Conservation (phyloP, 1,140 invertebrate genomes). For the Melanaphis sacchari region DNA sequence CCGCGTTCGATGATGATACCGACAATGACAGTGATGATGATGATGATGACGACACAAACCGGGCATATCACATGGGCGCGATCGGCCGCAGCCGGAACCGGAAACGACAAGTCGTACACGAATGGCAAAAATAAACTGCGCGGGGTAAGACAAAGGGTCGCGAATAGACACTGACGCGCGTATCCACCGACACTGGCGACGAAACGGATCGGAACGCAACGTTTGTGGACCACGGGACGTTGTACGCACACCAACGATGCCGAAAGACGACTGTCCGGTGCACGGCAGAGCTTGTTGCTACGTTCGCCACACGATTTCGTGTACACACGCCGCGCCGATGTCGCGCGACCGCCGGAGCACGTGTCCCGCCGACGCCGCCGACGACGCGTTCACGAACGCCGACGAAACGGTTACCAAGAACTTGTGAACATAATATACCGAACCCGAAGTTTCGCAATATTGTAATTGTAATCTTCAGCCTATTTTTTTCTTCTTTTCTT, state of each 20-base stretch:
- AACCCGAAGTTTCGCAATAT: not conserved
- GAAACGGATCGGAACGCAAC: not conserved
- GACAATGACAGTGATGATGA: not conserved
- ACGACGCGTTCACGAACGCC: not conserved
- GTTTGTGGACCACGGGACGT: not conserved
- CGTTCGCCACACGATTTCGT: not conserved
- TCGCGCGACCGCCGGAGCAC: not conserved
- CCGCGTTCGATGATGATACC: not conserved
- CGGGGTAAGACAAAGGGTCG: not conserved
- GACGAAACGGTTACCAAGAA: not conserved
- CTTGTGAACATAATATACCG: not conserved
- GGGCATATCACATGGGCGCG: not conserved
- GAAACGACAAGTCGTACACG: not conserved
- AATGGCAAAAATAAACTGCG: not conserved
- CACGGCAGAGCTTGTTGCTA: conserved; percentile 26
- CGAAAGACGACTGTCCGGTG: conserved; percentile 29
- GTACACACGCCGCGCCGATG: not conserved
- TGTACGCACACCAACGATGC: conserved; percentile 12
- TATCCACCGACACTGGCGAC: not conserved
- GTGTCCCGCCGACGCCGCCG: not conserved
- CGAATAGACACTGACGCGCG: not conserved
- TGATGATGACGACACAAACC: not conserved
- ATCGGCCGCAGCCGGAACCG: not conserved
- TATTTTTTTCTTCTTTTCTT: not conserved
- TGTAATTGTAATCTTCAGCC: not conserved